Base-by-base conservation (phyloP, 2,888 invertebrate species). In the Anoplius nigerrimus region DNA sequence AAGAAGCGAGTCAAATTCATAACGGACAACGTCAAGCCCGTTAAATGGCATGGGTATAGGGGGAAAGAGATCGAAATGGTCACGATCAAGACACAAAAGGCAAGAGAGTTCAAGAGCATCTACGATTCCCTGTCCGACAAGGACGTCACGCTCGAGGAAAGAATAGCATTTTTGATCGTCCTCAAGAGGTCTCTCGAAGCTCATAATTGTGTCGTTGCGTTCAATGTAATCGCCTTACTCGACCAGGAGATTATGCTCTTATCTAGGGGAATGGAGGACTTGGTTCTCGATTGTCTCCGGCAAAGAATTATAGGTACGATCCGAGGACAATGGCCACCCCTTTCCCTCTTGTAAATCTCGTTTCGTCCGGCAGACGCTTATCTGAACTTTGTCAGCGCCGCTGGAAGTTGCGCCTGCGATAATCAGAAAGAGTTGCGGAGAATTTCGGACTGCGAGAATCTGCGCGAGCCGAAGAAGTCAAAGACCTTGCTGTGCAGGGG, bases 21-120 rank as follows among this genome's bases (percentile, higher is more conserved):
- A 52, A 92, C 93, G 72, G 90, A 92, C 78, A 92, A 95, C 83
- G 93, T 94, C 2, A 91, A 92, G 74, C 95, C 97, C 0, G 91
- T 95, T 51, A 92, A 92, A 65, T 96, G 96, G 95, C 91, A 92
- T 69, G 93, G 94, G 42, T 93, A 93, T 79, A 94, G 94, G 82
- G 94, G 93, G 20, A 91, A 90, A 69, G 85, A 92, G 43, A 92
- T 96, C 18, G 92, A 94, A 74, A 94, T 97, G 94, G 95, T 97
- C 78, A 94, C 96, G 0, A 86, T 95, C 59, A 94, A 94, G 86
- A 94, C 94, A 20, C 95, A 96, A 83, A 92, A 93, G 80, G 96
- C 95, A 16, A 92, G 93, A 59, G 93, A 94, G 82, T 90, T 95
- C 54, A 93, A 93, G 66, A 92, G 93, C 77, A 90, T 96, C 16